phyloP scores from a whole-genome alignment of 2,888 invertebrate genomes.

The Troides oblongomaculatus region DNA sequence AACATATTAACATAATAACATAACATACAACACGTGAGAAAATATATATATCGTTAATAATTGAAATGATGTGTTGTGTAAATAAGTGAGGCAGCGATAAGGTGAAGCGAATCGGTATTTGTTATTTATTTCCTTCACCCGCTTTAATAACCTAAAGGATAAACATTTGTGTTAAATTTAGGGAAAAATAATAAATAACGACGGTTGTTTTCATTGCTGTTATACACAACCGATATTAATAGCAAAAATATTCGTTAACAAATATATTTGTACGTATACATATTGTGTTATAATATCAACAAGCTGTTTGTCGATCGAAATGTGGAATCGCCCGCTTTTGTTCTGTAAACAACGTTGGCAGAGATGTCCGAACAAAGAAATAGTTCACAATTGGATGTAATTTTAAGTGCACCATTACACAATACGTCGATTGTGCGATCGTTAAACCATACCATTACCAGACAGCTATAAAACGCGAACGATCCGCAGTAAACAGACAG shows the following conservation, averaged over 20 bases:
- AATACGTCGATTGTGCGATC: constrained; percentile 32
- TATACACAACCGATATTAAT: background rate
- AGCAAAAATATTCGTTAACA: background rate
- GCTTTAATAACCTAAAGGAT: constrained; percentile 20
- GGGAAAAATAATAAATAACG: constrained; percentile 5
- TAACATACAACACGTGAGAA: background rate
- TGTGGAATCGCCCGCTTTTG: background rate
- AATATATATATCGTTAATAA: background rate
- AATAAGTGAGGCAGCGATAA: constrained; percentile 15
- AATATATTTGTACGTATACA: background rate
- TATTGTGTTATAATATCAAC: background rate
- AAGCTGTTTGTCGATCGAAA: background rate
- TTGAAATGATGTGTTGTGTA: background rate
- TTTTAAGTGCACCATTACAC: constrained; percentile 45
- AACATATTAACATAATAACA: background rate
- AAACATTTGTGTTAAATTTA: constrained; percentile 17
- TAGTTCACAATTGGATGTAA: constrained; percentile 46
- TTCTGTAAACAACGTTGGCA: constrained; percentile 39
- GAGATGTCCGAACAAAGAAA: constrained; percentile 54
- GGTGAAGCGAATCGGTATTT: background rate
- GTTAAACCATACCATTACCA: constrained; percentile 48
- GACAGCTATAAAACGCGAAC: constrained; percentile 49
- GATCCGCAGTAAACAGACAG: constrained; percentile 52
- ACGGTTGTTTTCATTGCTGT: background rate
- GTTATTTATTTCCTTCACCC: constrained; percentile 18